These are phyloP conservation scores for Aplysia californica DNA, from an alignment of 1,140 invertebrate genomes.

Conservation along the genomic window DNA sequence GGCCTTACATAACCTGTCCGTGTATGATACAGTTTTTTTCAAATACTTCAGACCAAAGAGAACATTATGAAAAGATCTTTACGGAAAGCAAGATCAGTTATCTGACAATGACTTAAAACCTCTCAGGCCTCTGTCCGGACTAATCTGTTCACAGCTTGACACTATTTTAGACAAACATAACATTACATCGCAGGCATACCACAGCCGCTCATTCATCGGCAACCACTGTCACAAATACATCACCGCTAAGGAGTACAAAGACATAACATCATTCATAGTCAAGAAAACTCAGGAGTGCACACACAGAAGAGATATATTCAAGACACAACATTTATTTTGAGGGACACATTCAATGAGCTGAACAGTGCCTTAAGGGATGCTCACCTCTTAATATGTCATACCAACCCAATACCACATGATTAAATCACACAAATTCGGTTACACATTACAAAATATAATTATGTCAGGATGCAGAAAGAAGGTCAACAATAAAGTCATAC, in stretches of 20 bases:
- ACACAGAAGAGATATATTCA: no score
- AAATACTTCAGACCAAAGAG: no score
- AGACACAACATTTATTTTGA: background rate
- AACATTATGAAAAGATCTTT: no score
- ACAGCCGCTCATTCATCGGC: constrained; percentile 3
- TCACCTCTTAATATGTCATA: background rate
- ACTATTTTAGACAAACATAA: background rate
- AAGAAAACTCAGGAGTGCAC: background rate
- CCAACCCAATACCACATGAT: background rate
- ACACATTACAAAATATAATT: background rate
- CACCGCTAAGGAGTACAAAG: background rate
- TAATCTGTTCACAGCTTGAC: background rate
- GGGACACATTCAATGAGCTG: background rate
- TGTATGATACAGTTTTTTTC: no score
- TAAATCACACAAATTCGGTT: background rate
- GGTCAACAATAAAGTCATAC: background rate
- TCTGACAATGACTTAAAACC: no score
- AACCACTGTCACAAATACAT: constrained; percentile 24
- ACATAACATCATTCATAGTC: background rate
- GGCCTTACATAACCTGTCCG: no score
- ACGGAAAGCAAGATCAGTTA: no score
- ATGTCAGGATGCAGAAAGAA: background rate
- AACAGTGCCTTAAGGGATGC: background rate
- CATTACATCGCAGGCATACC: constrained; percentile 7
- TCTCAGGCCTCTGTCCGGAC: background rate